Conservation (phyloP, 2,113 vertebrate genomes). For the Peromyscus californicus region DNA sequence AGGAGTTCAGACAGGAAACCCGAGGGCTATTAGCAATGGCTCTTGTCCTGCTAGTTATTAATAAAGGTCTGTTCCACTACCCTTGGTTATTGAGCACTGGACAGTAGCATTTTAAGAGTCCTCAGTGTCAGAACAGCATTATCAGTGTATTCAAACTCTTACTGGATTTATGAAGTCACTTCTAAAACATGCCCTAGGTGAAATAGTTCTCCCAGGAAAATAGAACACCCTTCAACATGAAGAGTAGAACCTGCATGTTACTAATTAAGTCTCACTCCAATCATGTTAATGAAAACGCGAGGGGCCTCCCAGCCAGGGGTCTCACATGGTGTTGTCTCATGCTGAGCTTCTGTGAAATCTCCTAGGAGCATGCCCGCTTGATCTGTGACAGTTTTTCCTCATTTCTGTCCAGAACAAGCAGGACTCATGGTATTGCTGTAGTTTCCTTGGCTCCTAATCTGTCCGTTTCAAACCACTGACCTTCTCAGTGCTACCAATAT, state of each 20-base stretch:
- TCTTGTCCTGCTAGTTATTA: not conserved
- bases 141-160: constrained; percentile 1
- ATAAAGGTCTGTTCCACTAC: not conserved
- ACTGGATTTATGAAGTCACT: constrained; percentile 24
- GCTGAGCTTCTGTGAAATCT: constrained; percentile 23
- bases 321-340: not conserved
- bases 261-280: constrained; percentile 76
- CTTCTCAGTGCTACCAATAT: not conserved
- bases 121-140: not conserved
- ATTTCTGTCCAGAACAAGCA: constrained; percentile 47
- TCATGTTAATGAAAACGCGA: constrained; percentile 66
- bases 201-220: constrained; percentile 71
- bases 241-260: constrained; percentile 58
- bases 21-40: not conserved
- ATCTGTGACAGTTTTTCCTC: constrained; percentile 54
- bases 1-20: not conserved
- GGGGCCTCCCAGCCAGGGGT: constrained; percentile 38
- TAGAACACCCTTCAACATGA: constrained; percentile 39
- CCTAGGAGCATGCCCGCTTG: not conserved
- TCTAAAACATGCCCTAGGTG: constrained; percentile 17
- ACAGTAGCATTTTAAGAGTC: not conserved
- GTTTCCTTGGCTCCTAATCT: constrained; percentile 8
- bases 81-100: not conserved
- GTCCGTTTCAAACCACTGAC: not conserved
- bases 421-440: not conserved